Evolutionary conservation across 2,888 invertebrate genomes (phyloP), one percentile per base, ranked within the genome.

Genomic region (Drosophila nigricruria): DNA sequence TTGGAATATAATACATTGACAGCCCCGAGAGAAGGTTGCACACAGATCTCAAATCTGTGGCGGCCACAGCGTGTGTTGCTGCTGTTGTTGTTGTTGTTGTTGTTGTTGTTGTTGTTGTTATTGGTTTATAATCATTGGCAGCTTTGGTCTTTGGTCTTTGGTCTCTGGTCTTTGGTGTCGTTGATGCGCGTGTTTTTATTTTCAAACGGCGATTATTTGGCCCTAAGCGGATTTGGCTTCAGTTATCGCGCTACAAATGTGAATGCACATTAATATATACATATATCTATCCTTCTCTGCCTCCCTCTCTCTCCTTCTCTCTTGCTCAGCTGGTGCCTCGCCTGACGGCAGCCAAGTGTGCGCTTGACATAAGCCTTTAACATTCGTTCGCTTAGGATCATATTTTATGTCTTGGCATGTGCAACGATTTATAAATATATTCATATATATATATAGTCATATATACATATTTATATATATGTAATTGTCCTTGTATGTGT

Each of bases 161-260:
- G 88, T 86, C 38, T 38, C 87, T n/a, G 47, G 23, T 53, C 36
- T 38, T 54, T 80, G 82, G 88, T 86, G 86, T 86, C 79, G 79
- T 69, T 86, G 88, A 86, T 85, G 83, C 83, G 77, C 86, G 71
- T 87, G 88, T 86, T 85, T 84, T 84, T 78, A 82, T 86, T 77
- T 80, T 75, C 80, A 88, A 86, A 85, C 77, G 78, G 70, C 70
- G 81, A 86, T 88, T 85, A 85, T 78, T 88, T 81, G 77, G 63
- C 74, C 81, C 60, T 86, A 87, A 88, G 88, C 86, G 77, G 86
- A 86, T 88, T 87, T 86, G 72, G 68, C 56, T 64, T 32, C 71
- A 73, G 60, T 68, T 81, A 72, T 70, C 74, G 58, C 42, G 20
- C 30, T 57, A 60, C 62, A 74, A 42, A 58, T 49, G 47, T 50